phyloP scores from a whole-genome alignment of 2,888 invertebrate species.

The Cryptus armator region DNA sequence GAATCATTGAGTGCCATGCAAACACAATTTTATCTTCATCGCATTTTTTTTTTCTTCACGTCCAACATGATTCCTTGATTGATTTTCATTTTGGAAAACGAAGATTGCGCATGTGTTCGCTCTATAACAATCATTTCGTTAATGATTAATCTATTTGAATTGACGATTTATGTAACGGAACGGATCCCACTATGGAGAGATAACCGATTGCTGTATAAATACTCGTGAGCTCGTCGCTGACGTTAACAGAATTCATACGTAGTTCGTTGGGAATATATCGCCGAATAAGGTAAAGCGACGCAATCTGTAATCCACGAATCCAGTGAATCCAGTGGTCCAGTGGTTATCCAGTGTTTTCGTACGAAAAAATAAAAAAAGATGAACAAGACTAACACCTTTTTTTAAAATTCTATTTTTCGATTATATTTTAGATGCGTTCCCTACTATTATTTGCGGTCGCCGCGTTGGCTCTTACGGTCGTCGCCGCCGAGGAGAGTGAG shows the following conservation, averaged over 20 bases:
- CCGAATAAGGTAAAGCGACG: not conserved
- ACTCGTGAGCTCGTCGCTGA: not conserved
- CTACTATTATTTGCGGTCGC: slow-evolving; percentile 59
- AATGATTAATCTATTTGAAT: slow-evolving; percentile 4
- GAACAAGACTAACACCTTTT: not conserved
- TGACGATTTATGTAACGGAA: not conserved
- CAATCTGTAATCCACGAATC: not conserved
- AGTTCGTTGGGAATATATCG: slow-evolving; percentile 4
- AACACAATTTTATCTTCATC: not conserved
- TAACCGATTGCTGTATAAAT: slow-evolving; percentile 33
- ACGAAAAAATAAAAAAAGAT: no score
- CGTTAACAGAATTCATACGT: slow-evolving; percentile 7
- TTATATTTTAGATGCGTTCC: slow-evolving; percentile 71
- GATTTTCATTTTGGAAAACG: no score
- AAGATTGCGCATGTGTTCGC: not conserved
- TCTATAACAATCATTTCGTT: not conserved
- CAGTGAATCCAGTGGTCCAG: not conserved
- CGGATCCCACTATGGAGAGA: not conserved
- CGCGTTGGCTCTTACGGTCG: slow-evolving; percentile 59
- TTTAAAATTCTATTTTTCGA: not conserved
- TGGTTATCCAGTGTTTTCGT: no score
- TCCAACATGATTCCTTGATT: not conserved
- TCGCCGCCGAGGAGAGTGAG: slow-evolving; percentile 68
- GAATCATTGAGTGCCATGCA: not conserved
- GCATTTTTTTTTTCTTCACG: not conserved